phyloP scores from a whole-genome alignment of 2,113 vertebrate genomes.

The Argyrosomus japonicus region DNA sequence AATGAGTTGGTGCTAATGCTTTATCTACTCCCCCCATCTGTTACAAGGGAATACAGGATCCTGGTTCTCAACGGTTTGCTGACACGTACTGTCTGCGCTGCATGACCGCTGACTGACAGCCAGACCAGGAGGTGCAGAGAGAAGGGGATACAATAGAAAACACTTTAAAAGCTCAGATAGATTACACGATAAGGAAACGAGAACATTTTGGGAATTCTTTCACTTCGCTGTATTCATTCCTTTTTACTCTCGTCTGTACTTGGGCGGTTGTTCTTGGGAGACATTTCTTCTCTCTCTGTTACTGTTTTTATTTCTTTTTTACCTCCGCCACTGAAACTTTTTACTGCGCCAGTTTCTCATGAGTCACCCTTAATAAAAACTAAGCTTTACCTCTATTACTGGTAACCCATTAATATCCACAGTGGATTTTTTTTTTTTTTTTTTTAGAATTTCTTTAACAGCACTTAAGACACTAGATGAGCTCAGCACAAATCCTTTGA shows the following conservation, averaged over 20 bases:
- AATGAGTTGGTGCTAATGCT: not conserved
- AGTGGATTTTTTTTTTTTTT: too few relatives aligned
- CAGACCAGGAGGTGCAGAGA: conserved; percentile 45
- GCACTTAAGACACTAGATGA: too few relatives aligned
- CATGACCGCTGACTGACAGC: conserved; percentile 47
- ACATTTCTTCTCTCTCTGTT: not conserved
- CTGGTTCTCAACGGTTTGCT: conserved; percentile 49
- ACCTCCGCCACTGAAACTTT: not conserved
- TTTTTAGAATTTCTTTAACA: too few relatives aligned
- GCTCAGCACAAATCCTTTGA: too few relatives aligned
- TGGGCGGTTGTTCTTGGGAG: conserved; percentile 22
- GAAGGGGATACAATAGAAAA: conserved; percentile 46
- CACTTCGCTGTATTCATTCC: not conserved
- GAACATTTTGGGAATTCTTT: conserved; percentile 7
- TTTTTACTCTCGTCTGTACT: conserved; percentile 9
- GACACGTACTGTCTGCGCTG: conserved; percentile 61
- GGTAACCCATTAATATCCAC: too few relatives aligned
- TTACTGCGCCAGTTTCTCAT: too few relatives aligned
- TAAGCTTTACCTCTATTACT: too few relatives aligned
- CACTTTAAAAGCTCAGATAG: conserved; percentile 66
- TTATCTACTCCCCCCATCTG: conserved; percentile 60
- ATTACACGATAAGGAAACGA: conserved; percentile 63
- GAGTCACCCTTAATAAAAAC: not conserved
- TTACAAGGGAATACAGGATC: conserved; percentile 48
- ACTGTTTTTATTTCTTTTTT: not conserved